Evolutionary conservation across 2,113 vertebrate genomes (phyloP).

Genomic region (Elachura formosa): DNA sequence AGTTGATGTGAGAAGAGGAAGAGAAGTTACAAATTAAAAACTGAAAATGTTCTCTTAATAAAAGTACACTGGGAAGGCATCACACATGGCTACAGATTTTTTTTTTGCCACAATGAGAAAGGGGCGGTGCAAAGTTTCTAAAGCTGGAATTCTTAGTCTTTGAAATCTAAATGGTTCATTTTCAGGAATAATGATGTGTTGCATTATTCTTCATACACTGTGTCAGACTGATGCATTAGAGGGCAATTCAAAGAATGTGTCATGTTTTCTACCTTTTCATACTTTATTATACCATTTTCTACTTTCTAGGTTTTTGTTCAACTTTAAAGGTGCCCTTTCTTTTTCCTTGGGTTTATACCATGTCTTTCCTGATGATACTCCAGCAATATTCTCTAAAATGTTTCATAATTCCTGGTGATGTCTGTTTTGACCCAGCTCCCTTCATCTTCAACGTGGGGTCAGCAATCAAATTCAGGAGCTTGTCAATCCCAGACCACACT

Average conservation of each 20-base stretch:
- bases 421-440: constrained; percentile 80
- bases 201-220: neutral
- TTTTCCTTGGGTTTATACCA: neutral
- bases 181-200: neutral
- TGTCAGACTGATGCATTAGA: neutral
- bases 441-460: constrained; percentile 97
- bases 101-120: neutral
- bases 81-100: neutral
- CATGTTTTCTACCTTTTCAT: neutral
- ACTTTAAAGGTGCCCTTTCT: neutral
- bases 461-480: constrained; percentile 81
- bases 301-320: neutral
- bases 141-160: neutral
- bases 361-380: neutral
- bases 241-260: neutral
- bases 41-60: fast-evolving
- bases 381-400: neutral
- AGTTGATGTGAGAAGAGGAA: neutral
- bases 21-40: neutral
- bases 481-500: constrained; percentile 85
- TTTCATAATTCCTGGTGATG: neutral
- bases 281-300: neutral
- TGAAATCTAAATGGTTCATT: neutral
- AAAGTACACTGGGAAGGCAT: neutral
- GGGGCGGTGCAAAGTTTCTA: neutral